Evolutionary conservation across 2,797 vertebrate genomes (phyloP), one percentile per base, ranked within the genome.

Genomic region (Dallia pectoralis): DNA sequence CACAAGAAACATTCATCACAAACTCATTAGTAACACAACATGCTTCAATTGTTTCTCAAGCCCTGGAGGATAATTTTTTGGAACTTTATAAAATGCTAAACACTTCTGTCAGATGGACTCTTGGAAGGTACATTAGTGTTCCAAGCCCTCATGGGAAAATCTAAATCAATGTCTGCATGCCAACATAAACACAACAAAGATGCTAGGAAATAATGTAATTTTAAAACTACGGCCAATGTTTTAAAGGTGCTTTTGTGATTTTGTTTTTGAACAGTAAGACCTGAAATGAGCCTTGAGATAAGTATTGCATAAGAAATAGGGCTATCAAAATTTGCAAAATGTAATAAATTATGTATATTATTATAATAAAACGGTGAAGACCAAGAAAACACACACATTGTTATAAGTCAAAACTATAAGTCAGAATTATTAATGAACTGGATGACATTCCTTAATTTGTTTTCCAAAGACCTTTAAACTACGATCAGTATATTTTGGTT

Each of bases 1-100:
- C 73, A 79, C 70, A 77, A 62, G 67, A 82, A 84, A 81, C 72
- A 49, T 79, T 82, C 74, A 36, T 44, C 44, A 25, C 48, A 62
- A 69, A 48, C 11, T 22, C 29, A 68, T 76, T 51, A 73, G 67
- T 65, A 64, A 49, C 72, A 63, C 62, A 56, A 56, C 53, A 56
- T 56, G 53, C 53, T 56, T 56, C 53, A 56, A 56, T 56, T 70
- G 30, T 22, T 76, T 47, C 70, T 72, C 69, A 74, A 71, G 61
- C 75, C 69, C 69, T 75, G 68, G 72, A 73, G 71, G 71, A 56
- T 9, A n/a, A 56, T 56, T 25, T 71, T 69, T 25, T 53, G 68
- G 64, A 78, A 72, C 77, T 84, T 76, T 82, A 84, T 70, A 75
- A 66, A 66, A n/a, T 22, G 25, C 33, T 48, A 19, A 32, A 36